Evolutionary conservation across 2,888 invertebrate species (phyloP).

Genomic region (Eremobia ochroleuca): DNA sequence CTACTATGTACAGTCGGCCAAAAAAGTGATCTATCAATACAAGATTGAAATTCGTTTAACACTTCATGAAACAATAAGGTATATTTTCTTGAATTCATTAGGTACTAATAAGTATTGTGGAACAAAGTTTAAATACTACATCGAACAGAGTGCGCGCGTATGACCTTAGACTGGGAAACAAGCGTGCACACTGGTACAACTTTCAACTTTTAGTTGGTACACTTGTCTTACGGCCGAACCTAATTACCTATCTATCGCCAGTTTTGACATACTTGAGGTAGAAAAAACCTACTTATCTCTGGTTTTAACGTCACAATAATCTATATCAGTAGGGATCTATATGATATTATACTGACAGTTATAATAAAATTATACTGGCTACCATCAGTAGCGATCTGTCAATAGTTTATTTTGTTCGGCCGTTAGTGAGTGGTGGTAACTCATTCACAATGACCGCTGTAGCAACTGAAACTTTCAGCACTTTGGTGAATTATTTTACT

Average conservation of each 20-base stretch:
- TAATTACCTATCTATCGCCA: too few relatives aligned
- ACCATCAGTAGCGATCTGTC: too few relatives aligned
- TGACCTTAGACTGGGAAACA: neutral
- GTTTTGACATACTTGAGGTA: too few relatives aligned
- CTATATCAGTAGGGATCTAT: too few relatives aligned
- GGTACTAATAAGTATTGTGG: neutral
- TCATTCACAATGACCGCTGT: neutral
- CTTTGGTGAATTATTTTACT: neutral
- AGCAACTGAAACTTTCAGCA: slow-evolving; percentile 3
- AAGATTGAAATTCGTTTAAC: neutral
- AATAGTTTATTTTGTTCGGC: too few relatives aligned
- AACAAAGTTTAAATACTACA: neutral
- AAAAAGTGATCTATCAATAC: neutral
- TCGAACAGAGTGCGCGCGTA: too few relatives aligned
- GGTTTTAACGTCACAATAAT: too few relatives aligned
- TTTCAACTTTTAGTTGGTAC: too few relatives aligned
- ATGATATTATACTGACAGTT: too few relatives aligned
- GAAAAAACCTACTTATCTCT: too few relatives aligned
- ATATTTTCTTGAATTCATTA: neutral
- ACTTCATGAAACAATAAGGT: neutral
- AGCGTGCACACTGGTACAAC: neutral
- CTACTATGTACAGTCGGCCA: neutral
- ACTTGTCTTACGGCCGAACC: too few relatives aligned
- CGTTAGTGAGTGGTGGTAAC: neutral
- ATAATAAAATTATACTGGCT: too few relatives aligned